phyloP scores from a whole-genome alignment of 1,140 invertebrate species.

The Caenorhabditis inopinata region DNA sequence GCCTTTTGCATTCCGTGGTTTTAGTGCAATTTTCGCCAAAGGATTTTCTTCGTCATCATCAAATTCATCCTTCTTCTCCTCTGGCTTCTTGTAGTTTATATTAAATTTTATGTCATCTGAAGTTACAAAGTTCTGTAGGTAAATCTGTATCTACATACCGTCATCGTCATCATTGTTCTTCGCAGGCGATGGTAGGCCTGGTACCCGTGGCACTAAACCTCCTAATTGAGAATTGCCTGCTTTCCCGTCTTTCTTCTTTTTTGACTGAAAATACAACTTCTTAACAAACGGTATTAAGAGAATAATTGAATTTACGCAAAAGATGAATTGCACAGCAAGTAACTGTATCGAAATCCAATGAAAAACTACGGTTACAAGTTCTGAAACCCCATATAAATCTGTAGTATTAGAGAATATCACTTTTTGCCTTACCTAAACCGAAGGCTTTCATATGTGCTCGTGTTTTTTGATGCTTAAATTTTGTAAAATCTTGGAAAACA shows the following conservation, averaged over 20 bases:
- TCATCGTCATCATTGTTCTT: background rate
- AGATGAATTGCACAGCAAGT: background rate
- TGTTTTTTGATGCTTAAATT: background rate
- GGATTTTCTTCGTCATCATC: conserved; percentile 17
- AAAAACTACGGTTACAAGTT: background rate
- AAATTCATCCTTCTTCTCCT: background rate
- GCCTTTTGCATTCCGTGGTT: background rate
- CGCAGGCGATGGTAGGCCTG: background rate
- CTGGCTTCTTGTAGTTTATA: background rate
- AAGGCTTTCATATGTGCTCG: background rate
- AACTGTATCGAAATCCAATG: background rate
- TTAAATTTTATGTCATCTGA: background rate
- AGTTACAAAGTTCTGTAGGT: background rate
- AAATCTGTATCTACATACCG: background rate
- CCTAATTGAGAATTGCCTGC: background rate
- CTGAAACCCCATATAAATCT: background rate
- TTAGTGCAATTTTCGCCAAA: background rate
- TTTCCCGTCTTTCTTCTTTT: background rate
- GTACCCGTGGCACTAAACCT: background rate
- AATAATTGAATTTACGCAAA: conserved; percentile 4
- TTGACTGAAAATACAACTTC: background rate
- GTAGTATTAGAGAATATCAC: background rate
- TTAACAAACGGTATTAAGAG: too few relatives aligned
- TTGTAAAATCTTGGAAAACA: background rate
- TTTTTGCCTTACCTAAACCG: background rate